A percentile compares a stretch with the other conserved stretches of the same genome.
Conservation (phyloP, 2,888 invertebrate species). For the Polyommatus iphigenia region DNA sequence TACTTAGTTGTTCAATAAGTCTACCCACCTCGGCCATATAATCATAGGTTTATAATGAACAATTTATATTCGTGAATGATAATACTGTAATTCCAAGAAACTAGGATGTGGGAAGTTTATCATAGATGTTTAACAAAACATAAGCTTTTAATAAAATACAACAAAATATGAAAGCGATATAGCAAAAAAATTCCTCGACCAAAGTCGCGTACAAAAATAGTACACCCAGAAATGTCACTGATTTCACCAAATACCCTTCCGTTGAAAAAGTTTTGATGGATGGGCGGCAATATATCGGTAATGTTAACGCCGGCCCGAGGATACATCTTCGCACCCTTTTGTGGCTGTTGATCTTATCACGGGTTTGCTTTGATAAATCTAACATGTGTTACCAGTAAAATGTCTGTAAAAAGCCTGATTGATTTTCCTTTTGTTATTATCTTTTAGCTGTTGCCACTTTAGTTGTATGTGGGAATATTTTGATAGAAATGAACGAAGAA, state of each 20-base stretch:
- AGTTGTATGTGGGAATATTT: neutral
- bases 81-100: too few species aligned
- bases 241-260: constrained; percentile 4
- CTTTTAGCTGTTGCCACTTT: too few species aligned
- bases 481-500: neutral
- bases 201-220: neutral
- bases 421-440: neutral
- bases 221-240: neutral
- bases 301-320: constrained; percentile 2
- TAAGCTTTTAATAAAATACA: too few species aligned
- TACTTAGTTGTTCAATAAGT: too few species aligned
- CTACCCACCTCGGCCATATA: too few species aligned
- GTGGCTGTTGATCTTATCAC: constrained; percentile 19
- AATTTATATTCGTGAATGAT: too few species aligned
- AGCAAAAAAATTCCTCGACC: neutral
- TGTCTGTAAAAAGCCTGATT: constrained; percentile 17
- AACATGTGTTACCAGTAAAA: constrained; percentile 17
- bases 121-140: too few species aligned
- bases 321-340: constrained; percentile 19
- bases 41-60: too few species aligned
- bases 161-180: too few species aligned
- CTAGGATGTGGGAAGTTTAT: too few species aligned
- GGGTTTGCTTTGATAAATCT: constrained; percentile 19
- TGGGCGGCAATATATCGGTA: neutral
- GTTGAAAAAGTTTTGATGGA: constrained; percentile 20